phyloP scores from a whole-genome alignment of 2,888 invertebrate species.

The Philereme vetulata region DNA sequence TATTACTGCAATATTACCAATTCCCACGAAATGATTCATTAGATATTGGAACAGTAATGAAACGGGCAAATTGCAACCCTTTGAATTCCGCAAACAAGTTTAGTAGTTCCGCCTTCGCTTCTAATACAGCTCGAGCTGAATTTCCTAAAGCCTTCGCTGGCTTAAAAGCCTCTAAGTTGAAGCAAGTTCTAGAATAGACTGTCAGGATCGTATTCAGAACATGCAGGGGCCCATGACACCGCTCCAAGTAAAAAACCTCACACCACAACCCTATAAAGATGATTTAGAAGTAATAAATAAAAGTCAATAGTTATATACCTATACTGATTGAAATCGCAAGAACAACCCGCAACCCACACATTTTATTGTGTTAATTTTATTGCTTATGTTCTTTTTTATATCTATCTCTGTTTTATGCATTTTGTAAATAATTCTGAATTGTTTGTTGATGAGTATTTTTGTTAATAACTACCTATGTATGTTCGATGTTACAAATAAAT shows the following conservation, averaged over 20 bases:
- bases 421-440: not conserved
- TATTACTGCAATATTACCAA: no score
- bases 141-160: slow-evolving; percentile 46
- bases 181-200: slow-evolving; percentile 42
- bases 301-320: no score
- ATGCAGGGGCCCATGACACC: no score
- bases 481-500: no score
- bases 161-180: slow-evolving; percentile 49
- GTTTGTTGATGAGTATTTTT: not conserved
- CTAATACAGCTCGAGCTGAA: slow-evolving; percentile 46
- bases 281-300: no score
- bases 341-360: no score
- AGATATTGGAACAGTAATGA: slow-evolving; percentile 36
- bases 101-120: slow-evolving; percentile 45
- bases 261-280: no score
- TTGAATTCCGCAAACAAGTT: slow-evolving; percentile 51
- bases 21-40: slow-evolving; percentile 1
- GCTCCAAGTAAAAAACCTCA: no score
- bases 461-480: no score
- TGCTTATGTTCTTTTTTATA: no score
- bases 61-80: slow-evolving; percentile 45
- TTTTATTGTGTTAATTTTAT: no score
- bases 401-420: not conserved
- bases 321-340: no score
- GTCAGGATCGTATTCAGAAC: not conserved